A percentile compares a stretch with the other conserved stretches of the same genome.
Evolutionary conservation across 2,888 invertebrate genomes (phyloP).

Genomic region (Epinotia demarniana): DNA sequence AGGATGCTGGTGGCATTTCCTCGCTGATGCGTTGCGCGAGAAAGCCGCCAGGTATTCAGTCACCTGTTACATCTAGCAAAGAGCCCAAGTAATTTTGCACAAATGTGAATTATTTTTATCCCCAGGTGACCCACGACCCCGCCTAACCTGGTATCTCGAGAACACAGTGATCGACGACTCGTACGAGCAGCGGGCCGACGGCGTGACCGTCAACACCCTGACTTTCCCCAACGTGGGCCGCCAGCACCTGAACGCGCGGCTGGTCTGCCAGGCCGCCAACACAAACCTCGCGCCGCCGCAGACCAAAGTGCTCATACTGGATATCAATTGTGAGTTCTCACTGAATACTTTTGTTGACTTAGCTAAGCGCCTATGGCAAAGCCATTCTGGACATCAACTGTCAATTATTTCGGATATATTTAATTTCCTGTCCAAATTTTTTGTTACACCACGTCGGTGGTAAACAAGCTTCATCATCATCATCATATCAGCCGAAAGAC

Average conservation of each 20-base stretch:
- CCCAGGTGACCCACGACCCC: slow-evolving; percentile 90
- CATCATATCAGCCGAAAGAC: too few species aligned
- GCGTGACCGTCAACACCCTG: slow-evolving; percentile 90
- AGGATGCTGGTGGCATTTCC: too few species aligned
- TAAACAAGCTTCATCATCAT: too few species aligned
- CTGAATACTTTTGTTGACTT: neutral
- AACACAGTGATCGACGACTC: slow-evolving; percentile 93
- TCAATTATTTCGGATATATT: too few species aligned
- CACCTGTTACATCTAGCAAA: too few species aligned
- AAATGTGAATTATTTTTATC: slow-evolving; percentile 6
- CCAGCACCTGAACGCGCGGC: slow-evolving; percentile 92
- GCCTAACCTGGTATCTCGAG: slow-evolving; percentile 93
- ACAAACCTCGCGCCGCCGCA: slow-evolving; percentile 92
- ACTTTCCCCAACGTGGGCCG: slow-evolving; percentile 91
- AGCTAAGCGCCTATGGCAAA: too few species aligned
- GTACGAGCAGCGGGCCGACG: slow-evolving; percentile 88
- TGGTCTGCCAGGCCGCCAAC: slow-evolving; percentile 95
- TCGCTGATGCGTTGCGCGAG: too few species aligned
- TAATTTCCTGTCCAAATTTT: too few species aligned
- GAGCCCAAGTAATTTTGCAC: too few species aligned
- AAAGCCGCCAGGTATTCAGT: too few species aligned
- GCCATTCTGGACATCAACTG: too few species aligned
- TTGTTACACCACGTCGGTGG: too few species aligned
- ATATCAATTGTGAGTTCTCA: slow-evolving; percentile 92
- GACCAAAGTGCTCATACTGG: slow-evolving; percentile 90